A percentile compares a stretch with the other conserved stretches of the same genome.
phyloP scores from a whole-genome alignment of 1,140 invertebrate species.

The Paramacrobiotus metropolitanus region DNA sequence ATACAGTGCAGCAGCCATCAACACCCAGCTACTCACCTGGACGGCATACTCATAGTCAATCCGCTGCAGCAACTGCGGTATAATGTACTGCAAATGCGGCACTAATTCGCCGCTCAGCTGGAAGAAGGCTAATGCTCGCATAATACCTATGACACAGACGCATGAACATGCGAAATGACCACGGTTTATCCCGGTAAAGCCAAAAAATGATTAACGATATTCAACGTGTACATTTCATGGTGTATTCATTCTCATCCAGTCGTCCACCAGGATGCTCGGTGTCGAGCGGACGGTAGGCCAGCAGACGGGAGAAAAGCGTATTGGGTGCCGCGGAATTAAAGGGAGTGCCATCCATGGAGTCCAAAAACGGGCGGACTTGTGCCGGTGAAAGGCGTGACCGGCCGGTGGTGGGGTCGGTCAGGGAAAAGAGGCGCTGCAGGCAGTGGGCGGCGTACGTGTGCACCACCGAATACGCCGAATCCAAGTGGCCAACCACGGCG shows the following conservation, averaged over 20 bases:
- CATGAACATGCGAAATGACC: not conserved
- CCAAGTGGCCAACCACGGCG: slow-evolving; percentile 44
- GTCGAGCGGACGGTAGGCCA: slow-evolving; percentile 45
- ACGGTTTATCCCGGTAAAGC: slow-evolving; percentile 8
- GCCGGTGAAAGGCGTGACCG: not conserved
- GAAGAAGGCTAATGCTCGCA: slow-evolving; percentile 56
- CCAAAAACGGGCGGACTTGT: slow-evolving; percentile 23
- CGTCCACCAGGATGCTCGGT: not conserved
- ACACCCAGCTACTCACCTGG: slow-evolving; percentile 35
- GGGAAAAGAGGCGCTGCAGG: slow-evolving; percentile 62
- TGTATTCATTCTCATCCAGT: slow-evolving; percentile 64
- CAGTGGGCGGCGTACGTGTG: slow-evolving; percentile 79
- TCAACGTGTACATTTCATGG: slow-evolving; percentile 70
- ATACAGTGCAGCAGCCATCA: too few species aligned
- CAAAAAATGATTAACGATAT: too few species aligned
- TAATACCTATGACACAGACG: slow-evolving; percentile 38
- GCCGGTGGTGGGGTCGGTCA: slow-evolving; percentile 36
- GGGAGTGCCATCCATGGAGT: too few species aligned
- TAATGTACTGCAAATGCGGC: slow-evolving; percentile 45
- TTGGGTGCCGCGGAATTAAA: too few species aligned
- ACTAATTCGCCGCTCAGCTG: slow-evolving; percentile 58
- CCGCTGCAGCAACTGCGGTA: slow-evolving; percentile 62
- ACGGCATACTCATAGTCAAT: slow-evolving; percentile 54
- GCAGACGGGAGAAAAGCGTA: slow-evolving; percentile 49
- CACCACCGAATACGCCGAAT: slow-evolving; percentile 50